Base-by-base conservation (phyloP, 2,888 invertebrate genomes). In the Conistra vaccinii region DNA sequence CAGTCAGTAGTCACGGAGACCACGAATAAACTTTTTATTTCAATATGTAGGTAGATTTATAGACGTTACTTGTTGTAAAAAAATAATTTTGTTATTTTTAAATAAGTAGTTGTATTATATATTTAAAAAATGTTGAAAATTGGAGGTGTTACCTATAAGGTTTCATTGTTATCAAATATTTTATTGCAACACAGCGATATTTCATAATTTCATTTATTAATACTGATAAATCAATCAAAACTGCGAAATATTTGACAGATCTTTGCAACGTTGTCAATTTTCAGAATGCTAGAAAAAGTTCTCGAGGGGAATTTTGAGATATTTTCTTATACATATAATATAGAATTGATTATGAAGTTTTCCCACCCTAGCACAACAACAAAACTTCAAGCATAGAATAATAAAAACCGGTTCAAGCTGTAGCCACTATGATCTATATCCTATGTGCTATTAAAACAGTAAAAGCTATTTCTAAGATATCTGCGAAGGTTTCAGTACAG, bases 401-500 rank as follows among this genome's bases (percentile, higher is more conserved):
- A 61, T 2, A 9, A 35, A 35, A 61, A n/a, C 1, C 14, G 23
- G 6, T n/a, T 17, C n/a, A 61, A 35, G 14, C 14, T 63, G 26
- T 20, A 7, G 23, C 3, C 45, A 23, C 12, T 7, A 29, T 29
- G 3, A 23, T 7, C 7, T 67, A 26, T 39, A 7, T 35, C 26
- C 12, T 29, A 29, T 39, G 17, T 10, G 10, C 20, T 26, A 68
- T 20, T 39, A 61, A 26, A 66, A 29, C 39, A 60, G 29, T 39
- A 17, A 69, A 51, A 67, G 12, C 7, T n/a, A 68, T n/a, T 29
- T 7, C 14, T 10, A 29, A 26, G 7, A 4, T 68, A 61, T 60
- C 7, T 39, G 39, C 48, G n/a, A 48, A 60, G 58, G 70, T 69
- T 53, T 60, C n/a, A 60, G 12, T 26, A 5, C 2, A 35, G 71